Percentiles rank a stretch among this genome's conserved stretches.
Evolutionary conservation across 2,888 invertebrate species (phyloP).

Genomic region (Eilema sororculum): DNA sequence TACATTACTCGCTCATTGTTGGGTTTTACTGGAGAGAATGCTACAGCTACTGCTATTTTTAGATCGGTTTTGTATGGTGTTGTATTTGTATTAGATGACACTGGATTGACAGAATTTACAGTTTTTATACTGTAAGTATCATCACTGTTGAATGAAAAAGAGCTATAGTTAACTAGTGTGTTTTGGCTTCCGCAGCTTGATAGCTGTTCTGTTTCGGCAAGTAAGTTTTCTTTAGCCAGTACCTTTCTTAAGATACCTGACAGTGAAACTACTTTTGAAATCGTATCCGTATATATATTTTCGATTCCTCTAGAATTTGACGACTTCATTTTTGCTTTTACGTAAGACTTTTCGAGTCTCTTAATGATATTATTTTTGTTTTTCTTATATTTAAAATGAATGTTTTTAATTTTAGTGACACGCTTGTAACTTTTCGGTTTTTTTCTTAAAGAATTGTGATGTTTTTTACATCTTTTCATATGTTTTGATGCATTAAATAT

Average conservation of each 20-base stretch:
- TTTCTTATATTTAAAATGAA: conserved; percentile 61
- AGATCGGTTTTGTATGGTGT: conserved; percentile 59
- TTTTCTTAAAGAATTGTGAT: conserved; percentile 36
- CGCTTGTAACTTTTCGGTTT: conserved; percentile 51
- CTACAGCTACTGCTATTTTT: conserved; percentile 65
- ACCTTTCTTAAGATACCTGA: conserved; percentile 60
- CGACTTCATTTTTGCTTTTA: conserved; percentile 48
- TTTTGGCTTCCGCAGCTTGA: conserved; percentile 61
- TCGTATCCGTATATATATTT: conserved; percentile 47
- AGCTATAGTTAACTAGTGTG: conserved; percentile 58
- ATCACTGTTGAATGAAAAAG: conserved; percentile 42
- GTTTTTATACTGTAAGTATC: conserved; percentile 35
- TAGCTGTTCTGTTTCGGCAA: conserved; percentile 46
- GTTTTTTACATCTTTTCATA: conserved; percentile 35
- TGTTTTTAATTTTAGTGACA: conserved; percentile 49
- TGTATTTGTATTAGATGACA: conserved; percentile 33
- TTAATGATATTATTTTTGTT: conserved; percentile 39
- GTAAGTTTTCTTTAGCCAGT: conserved; percentile 62
- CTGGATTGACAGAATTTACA: conserved; percentile 43
- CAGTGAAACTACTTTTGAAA: conserved; percentile 57
- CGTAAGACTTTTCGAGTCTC: conserved; percentile 52
- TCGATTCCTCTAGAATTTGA: conserved; percentile 46
- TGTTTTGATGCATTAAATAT: conserved; percentile 51
- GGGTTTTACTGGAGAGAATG: conserved; percentile 44
- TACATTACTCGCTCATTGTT: not conserved